These are phyloP conservation scores for Nomada fabriciana DNA, from an alignment of 2,888 invertebrate species.

Conservation along the genomic window DNA sequence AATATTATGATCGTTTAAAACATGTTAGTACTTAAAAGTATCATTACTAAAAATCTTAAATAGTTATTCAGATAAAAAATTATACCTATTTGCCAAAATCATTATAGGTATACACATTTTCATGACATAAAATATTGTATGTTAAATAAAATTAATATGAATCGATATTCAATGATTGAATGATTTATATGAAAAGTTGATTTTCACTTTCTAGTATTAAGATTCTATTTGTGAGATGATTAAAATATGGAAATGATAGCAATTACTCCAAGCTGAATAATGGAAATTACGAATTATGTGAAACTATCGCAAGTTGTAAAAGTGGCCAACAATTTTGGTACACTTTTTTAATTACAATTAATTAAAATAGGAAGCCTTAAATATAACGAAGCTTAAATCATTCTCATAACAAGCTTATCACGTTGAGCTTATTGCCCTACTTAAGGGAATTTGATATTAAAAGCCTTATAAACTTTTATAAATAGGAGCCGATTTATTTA, in stretches of 20 bases:
- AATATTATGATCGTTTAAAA: background rate
- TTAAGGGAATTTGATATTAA: background rate
- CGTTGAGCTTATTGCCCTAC: background rate
- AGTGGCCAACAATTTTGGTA: constrained; percentile 14
- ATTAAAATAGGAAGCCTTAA: constrained; percentile 31
- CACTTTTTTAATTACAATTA: constrained; percentile 27
- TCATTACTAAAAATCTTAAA: constrained; percentile 9
- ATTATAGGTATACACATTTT: constrained; percentile 1
- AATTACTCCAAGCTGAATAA: constrained; percentile 27
- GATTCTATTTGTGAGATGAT: constrained; percentile 9
- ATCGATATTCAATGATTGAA: background rate
- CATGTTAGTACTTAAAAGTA: constrained; percentile 26
- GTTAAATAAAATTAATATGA: constrained; percentile 19
- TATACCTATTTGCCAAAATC: constrained; percentile 1
- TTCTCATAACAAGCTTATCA: constrained; percentile 48
- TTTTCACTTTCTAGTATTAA: constrained; percentile 2
- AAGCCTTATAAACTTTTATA: constrained; percentile 16
- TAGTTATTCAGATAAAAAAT: constrained; percentile 1
- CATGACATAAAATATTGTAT: background rate
- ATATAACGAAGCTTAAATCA: constrained; percentile 38
- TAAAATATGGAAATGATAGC: constrained; percentile 22
- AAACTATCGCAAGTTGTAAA: constrained; percentile 20
- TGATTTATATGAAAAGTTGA: constrained; percentile 4
- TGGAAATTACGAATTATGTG: constrained; percentile 29
- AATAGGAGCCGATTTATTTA: constrained; percentile 37